phyloP scores from a whole-genome alignment of 2,113 vertebrate genomes.

The Oncorhynchus gorbuscha region DNA sequence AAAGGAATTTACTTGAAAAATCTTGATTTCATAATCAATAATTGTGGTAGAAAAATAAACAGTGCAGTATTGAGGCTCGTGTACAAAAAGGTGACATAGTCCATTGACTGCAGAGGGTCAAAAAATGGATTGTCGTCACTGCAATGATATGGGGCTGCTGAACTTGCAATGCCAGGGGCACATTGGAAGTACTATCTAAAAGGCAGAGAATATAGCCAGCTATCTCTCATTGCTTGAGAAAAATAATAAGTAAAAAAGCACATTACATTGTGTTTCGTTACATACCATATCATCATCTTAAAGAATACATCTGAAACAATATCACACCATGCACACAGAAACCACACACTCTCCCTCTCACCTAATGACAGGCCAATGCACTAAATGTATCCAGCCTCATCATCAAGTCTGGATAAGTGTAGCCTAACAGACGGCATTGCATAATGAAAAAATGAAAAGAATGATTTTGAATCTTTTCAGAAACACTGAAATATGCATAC shows the following conservation, averaged over 20 bases:
- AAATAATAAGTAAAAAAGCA: conserved; percentile 35
- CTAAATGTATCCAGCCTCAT: conserved; percentile 1
- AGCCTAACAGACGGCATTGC: not conserved
- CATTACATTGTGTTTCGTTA: conserved; percentile 12
- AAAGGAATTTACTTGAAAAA: conserved; percentile 31
- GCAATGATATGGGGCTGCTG: not conserved
- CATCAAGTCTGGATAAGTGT: not conserved
- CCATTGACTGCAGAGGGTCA: not conserved
- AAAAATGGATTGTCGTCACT: not conserved
- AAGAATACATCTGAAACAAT: conserved; percentile 15
- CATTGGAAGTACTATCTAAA: conserved; percentile 21
- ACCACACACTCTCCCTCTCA: conserved; percentile 32
- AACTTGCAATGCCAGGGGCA: conserved; percentile 19
- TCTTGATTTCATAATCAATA: not conserved
- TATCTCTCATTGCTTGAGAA: conserved; percentile 70
- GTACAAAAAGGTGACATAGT: conserved; percentile 49
- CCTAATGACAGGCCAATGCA: not conserved
- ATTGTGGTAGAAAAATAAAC: conserved; percentile 34
- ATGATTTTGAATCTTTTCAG: too few species aligned
- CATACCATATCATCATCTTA: not conserved
- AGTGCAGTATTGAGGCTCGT: conserved; percentile 52
- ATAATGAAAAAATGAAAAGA: too few species aligned
- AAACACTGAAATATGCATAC: too few species aligned
- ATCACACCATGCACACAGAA: conserved; percentile 6
- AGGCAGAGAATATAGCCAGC: conserved; percentile 76